Conservation (phyloP, 2,113 vertebrate genomes). For the Hippocampus zosterae region DNA sequence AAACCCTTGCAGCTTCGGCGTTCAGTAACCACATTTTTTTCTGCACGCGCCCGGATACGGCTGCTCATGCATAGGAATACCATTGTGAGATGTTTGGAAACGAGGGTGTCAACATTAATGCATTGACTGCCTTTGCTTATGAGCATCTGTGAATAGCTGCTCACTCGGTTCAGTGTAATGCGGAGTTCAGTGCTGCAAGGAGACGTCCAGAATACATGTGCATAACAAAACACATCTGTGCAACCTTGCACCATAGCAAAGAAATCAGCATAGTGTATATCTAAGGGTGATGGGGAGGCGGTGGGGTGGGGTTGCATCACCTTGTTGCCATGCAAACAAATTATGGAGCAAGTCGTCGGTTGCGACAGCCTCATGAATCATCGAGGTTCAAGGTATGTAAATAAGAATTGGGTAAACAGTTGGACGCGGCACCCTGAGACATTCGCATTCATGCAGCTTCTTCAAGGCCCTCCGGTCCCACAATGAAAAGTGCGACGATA, state of each 20-base stretch:
- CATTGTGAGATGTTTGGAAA: background rate
- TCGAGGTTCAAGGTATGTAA: background rate
- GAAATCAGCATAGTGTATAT: constrained; percentile 4
- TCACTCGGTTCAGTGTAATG: background rate
- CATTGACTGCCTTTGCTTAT: background rate
- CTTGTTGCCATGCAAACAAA: constrained; percentile 44
- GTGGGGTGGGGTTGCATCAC: constrained; percentile 12
- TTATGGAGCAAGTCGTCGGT: constrained; percentile 31
- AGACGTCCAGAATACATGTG: background rate
- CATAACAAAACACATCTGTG: constrained; percentile 22
- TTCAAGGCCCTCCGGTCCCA: background rate
- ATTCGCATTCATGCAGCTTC: background rate
- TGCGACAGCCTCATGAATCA: background rate
- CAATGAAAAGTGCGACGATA: background rate
- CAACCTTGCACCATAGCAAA: constrained; percentile 6
- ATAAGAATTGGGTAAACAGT: background rate
- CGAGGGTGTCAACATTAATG: background rate
- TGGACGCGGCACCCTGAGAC: background rate
- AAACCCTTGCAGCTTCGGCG: no score
- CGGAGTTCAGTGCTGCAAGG: background rate
- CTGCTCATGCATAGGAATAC: no score
- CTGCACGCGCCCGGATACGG: no score
- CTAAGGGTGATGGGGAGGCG: constrained; percentile 4
- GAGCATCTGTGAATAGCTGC: background rate
- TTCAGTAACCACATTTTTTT: no score